Conservation (phyloP, 2,113 vertebrate genomes). For the Microtus richardsoni region DNA sequence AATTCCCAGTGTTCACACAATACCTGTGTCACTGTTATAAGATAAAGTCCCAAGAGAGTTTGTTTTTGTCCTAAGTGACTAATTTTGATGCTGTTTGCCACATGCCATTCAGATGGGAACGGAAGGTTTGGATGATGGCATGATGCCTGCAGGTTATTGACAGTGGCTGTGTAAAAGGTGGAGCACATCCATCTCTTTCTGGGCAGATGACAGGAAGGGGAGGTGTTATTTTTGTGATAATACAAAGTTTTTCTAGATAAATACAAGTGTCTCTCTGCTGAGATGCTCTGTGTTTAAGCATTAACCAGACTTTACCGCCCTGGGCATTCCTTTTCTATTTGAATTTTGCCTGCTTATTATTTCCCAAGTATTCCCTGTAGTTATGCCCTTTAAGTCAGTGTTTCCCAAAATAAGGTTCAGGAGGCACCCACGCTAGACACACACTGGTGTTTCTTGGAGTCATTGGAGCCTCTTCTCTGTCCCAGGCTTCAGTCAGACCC, state of each 20-base stretch:
- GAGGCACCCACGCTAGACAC: neutral
- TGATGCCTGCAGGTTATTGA: neutral
- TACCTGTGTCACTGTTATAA: neutral
- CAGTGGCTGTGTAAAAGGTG: neutral
- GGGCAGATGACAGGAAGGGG: neutral
- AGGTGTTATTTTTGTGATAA: neutral
- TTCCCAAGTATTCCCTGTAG: neutral
- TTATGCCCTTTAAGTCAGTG: neutral
- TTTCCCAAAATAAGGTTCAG: slow-evolving; percentile 6
- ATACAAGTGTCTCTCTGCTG: neutral
- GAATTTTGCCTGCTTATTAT: neutral
- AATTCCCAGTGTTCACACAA: neutral
- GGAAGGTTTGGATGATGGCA: neutral
- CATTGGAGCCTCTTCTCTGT: neutral
- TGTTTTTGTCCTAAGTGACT: neutral
- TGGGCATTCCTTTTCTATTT: neutral
- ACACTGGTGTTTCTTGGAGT: neutral
- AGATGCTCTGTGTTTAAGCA: neutral
- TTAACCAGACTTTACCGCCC: neutral
- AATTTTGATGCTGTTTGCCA: neutral
- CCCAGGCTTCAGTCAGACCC: neutral
- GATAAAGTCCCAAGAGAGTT: neutral
- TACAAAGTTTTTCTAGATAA: neutral
- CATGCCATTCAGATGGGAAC: neutral
- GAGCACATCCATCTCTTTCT: neutral